Evolutionary conservation across 1,140 invertebrate genomes (phyloP).

Genomic region (Palaemon carinicauda): DNA sequence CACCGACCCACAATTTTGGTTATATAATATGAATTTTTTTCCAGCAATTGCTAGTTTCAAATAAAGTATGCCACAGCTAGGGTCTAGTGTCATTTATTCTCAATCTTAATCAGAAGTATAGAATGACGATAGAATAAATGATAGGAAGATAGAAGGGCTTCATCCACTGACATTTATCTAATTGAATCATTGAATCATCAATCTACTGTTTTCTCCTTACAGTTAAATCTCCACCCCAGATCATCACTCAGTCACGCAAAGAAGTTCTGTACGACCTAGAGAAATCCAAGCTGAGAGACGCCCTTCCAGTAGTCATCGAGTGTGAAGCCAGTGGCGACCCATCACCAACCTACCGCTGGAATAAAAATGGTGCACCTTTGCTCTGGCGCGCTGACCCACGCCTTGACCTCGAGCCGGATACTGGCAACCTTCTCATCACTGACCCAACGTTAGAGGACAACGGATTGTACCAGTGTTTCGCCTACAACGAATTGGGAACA

Average conservation of each 20-base stretch:
- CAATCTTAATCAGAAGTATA: too few relatives aligned
- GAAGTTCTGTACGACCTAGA: conserved; percentile 48
- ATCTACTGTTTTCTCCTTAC: not conserved
- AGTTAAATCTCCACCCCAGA: conserved; percentile 54
- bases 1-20: too few relatives aligned
- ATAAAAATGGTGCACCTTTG: conserved; percentile 27
- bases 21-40: too few relatives aligned
- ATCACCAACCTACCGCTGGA: conserved; percentile 46
- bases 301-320: conserved; percentile 50
- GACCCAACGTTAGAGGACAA: conserved; percentile 49
- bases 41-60: too few relatives aligned
- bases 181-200: too few relatives aligned
- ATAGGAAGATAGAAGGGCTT: too few relatives aligned
- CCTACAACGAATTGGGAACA: conserved; percentile 56
- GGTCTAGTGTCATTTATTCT: too few relatives aligned
- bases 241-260: conserved; percentile 22
- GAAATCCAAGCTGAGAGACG: conserved; percentile 14
- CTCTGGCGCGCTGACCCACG: conserved; percentile 49
- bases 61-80: too few relatives aligned
- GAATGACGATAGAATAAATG: too few relatives aligned
- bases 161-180: too few relatives aligned
- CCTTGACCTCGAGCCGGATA: conserved; percentile 44
- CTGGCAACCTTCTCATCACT: conserved; percentile 51
- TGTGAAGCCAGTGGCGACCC: conserved; percentile 48
- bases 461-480: conserved; percentile 57